These are phyloP conservation scores for Ardeotis arabs DNA, from an alignment of 2,113 vertebrate genomes.

Conservation along the genomic window DNA sequence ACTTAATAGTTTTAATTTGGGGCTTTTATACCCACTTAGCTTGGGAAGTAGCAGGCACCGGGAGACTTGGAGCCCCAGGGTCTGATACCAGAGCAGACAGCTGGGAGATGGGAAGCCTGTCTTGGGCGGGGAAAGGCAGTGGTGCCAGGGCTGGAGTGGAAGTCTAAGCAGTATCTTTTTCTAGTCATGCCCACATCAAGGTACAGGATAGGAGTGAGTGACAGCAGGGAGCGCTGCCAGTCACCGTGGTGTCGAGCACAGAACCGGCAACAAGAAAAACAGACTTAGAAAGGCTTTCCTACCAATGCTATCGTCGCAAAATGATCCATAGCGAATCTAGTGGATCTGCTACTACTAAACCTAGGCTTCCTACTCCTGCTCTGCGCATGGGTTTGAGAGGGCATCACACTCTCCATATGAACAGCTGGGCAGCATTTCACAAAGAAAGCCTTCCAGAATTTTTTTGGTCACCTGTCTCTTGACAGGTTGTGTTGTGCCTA, in stretches of 20 bases:
- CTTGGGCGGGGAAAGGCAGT: too few species aligned
- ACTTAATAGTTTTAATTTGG: not conserved
- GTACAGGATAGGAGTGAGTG: too few species aligned
- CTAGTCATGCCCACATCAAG: not conserved
- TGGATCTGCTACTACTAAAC: not conserved
- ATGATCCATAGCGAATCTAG: rapidly evolving
- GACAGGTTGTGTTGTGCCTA: not conserved
- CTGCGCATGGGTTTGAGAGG: not conserved
- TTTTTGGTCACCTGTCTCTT: not conserved
- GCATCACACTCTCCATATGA: rapidly evolving
- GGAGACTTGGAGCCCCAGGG: not conserved
- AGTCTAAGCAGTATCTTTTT: not conserved
- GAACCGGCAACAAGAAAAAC: not conserved
- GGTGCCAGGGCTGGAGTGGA: not conserved
- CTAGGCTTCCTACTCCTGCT: not conserved
- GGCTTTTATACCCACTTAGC: not conserved
- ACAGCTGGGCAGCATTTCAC: not conserved
- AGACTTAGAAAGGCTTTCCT: not conserved
- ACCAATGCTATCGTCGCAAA: not conserved
- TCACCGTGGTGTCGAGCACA: not conserved
- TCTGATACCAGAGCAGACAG: not conserved
- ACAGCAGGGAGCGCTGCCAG: not conserved
- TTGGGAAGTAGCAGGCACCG: not conserved
- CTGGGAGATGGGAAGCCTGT: not conserved
- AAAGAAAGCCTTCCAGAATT: not conserved